Percentiles rank a stretch among this genome's conserved stretches.
Conservation (phyloP, 2,888 invertebrate genomes). For the Chydorus sphaericus region DNA sequence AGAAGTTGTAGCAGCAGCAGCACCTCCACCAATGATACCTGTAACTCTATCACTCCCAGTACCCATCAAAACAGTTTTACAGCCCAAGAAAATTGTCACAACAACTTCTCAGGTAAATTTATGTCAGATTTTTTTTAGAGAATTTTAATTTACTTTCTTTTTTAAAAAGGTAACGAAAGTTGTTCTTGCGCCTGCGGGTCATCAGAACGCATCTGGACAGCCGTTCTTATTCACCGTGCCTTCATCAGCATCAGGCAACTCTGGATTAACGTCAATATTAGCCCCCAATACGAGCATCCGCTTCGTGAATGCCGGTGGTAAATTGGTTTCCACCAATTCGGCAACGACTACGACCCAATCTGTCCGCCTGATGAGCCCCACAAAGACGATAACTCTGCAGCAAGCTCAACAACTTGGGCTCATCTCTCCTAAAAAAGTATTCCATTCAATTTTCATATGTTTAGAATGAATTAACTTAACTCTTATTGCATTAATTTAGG, state of each 20-base stretch:
- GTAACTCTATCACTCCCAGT: neutral
- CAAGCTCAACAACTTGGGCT: constrained; percentile 48
- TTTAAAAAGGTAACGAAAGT: neutral
- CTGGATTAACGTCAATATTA: constrained; percentile 1
- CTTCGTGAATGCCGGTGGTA: constrained; percentile 14
- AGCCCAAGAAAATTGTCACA: neutral
- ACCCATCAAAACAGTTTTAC: neutral
- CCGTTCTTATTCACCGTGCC: neutral
- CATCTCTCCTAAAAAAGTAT: constrained; percentile 34
- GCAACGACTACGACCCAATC: constrained; percentile 16
- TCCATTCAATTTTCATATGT: constrained; percentile 16
- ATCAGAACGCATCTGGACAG: neutral
- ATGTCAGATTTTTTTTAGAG: too few relatives aligned
- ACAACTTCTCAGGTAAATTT: neutral
- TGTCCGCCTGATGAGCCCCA: constrained; percentile 23
- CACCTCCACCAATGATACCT: neutral
- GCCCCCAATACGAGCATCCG: neutral
- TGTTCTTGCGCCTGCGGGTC: neutral
- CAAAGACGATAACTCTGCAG: constrained; percentile 47
- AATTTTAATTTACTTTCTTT: too few relatives aligned
- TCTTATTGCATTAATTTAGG: constrained; percentile 13
- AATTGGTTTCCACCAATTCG: constrained; percentile 14
- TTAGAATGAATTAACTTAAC: constrained; percentile 29
- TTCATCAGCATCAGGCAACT: neutral
- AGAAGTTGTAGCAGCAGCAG: neutral